Percentiles rank a stretch among this genome's conserved stretches.
phyloP scores from a whole-genome alignment of 1,140 invertebrate species.

The Drosophila eugracilis region DNA sequence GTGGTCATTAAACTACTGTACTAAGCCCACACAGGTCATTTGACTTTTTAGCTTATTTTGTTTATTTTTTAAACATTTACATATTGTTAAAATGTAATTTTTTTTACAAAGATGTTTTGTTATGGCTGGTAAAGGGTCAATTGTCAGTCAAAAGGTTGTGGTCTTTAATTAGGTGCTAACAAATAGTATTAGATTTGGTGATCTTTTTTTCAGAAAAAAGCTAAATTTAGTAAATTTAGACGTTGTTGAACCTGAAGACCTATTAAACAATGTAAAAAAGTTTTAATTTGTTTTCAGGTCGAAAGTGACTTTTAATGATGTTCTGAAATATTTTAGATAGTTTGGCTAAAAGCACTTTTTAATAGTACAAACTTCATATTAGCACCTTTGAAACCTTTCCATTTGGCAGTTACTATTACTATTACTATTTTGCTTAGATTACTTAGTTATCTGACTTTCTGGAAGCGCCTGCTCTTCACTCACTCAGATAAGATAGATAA shows the following conservation, averaged over 20 bases:
- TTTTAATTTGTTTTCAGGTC: neutral
- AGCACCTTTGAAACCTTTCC: too few species aligned
- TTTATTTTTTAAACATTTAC: neutral
- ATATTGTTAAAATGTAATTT: neutral
- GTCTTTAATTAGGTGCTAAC: neutral
- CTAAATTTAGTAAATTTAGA: neutral
- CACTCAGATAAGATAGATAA: slow-evolving; percentile 25
- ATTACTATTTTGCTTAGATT: neutral
- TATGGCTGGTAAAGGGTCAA: neutral
- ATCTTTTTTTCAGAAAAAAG: neutral
- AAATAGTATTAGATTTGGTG: neutral
- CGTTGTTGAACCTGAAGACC: neutral
- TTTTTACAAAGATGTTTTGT: neutral
- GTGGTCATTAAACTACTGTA: neutral
- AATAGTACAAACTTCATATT: neutral
- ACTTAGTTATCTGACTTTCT: slow-evolving; percentile 1
- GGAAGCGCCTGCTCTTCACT: slow-evolving; percentile 9
- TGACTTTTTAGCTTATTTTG: neutral
- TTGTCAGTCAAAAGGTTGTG: neutral
- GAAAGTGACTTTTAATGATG: neutral
- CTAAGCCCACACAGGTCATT: neutral
- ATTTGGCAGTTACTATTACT: too few species aligned
- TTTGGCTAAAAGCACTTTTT: neutral
- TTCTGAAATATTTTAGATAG: neutral
- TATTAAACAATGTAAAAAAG: neutral